These are phyloP conservation scores for Pyrrhia umbra DNA, from an alignment of 2,888 invertebrate genomes.

Conservation along the genomic window DNA sequence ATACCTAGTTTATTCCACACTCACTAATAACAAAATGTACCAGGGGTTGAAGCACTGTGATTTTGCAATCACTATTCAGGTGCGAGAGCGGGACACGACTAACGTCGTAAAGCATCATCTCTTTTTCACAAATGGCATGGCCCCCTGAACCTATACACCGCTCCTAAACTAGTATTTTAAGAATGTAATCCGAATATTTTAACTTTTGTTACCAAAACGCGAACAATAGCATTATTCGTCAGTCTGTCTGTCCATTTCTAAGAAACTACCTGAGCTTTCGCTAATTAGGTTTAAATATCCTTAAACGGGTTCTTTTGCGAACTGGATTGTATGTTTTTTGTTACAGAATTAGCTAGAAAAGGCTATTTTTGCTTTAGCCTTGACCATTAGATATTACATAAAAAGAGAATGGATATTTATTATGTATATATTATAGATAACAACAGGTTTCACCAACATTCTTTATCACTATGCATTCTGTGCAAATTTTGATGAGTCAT, in stretches of 20 bases:
- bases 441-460: not conserved
- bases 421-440: not conserved
- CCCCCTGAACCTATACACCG: not conserved
- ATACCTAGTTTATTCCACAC: too few relatives aligned
- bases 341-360: not conserved
- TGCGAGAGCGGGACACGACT: too few relatives aligned
- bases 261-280: constrained; percentile 31
- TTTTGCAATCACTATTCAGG: too few relatives aligned
- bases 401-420: not conserved
- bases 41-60: too few relatives aligned
- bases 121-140: not conserved
- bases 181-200: constrained; percentile 8
- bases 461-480: not conserved
- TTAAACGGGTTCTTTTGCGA: constrained; percentile 8
- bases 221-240: constrained; percentile 28
- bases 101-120: too few relatives aligned
- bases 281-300: constrained; percentile 29
- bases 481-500: not conserved
- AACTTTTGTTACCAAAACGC: constrained; percentile 2
- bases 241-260: constrained; percentile 19
- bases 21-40: too few relatives aligned
- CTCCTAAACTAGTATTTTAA: constrained; percentile 4
- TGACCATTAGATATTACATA: not conserved
- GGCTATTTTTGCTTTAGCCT: constrained; percentile 6
- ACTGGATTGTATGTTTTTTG: constrained; percentile 3